Evolutionary conservation across 2,113 vertebrate species (phyloP).

Genomic region (Riparia riparia): DNA sequence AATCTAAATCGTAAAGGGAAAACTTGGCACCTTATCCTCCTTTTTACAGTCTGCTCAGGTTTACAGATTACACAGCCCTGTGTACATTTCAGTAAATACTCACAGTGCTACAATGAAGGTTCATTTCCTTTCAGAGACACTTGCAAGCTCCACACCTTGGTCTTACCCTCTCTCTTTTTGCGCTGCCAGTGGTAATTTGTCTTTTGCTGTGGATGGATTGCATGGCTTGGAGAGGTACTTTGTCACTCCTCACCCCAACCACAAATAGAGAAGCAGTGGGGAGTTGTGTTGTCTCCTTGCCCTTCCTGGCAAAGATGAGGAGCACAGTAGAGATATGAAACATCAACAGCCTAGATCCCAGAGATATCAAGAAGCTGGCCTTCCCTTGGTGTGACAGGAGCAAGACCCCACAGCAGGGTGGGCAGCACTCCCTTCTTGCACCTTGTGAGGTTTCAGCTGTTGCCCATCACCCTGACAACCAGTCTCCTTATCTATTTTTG

Average conservation of each 20-base stretch:
- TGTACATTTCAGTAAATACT: not conserved
- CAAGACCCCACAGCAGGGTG: fast-evolving
- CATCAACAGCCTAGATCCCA: not conserved
- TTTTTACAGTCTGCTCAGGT: not conserved
- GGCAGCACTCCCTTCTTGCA: fast-evolving
- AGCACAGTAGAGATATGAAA: not conserved
- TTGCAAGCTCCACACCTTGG: not conserved
- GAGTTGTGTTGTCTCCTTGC: not conserved
- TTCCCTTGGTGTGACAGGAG: not conserved
- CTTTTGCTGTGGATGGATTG: not conserved
- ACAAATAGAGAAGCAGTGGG: not conserved
- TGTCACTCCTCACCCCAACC: not conserved
- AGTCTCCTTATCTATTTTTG: too few species aligned
- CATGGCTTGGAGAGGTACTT: not conserved
- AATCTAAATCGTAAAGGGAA: not conserved
- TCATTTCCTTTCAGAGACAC: not conserved
- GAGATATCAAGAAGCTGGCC: not conserved
- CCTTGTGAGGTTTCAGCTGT: fast-evolving
- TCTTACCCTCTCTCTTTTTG: not conserved
- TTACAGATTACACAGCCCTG: not conserved
- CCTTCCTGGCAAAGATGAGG: not conserved
- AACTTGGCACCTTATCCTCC: not conserved
- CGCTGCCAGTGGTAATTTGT: not conserved
- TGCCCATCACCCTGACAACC: fast-evolving
- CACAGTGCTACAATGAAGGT: not conserved